Evolutionary conservation across 64 coral and sea anemone genomes (phyloP), one percentile per base, ranked within the genome.

Genomic region (Anthopleura sola): DNA sequence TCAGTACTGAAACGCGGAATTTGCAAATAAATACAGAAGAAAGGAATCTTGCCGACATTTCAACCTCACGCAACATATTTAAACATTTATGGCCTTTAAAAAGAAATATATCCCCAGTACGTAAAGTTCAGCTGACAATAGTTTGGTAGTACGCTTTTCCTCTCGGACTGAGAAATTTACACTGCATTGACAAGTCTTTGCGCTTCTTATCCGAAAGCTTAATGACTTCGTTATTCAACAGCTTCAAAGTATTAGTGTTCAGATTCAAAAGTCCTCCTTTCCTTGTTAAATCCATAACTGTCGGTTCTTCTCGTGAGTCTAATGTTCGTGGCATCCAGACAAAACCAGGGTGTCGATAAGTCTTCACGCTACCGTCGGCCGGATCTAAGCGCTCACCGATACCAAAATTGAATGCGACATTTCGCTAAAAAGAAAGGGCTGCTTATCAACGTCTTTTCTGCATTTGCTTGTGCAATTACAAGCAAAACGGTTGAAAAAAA

Each of bases 241-340:
- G 28, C 20, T 47, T 68, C 28, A 86, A 86, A 38, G 29, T 36
- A 13, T 33, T 54, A 15, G 21, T 77, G 34, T 55, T 55, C 85
- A 87, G 37, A 48, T 37, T 37, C 37, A 56, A 48, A 56, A 24
- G 21, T 75, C 18, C 7, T 23, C 51, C 18, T 21, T 62, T 37
- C 15, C 23, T 50, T 75, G 36, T 54, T 8, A 78, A 87, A 78
- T 87, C 85, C 20, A 87, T 38, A 33, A 54, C 85, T 18, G 85
- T 87, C 2, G 85, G 85, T 53, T 88, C 87, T 66, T 88, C 87
- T 14, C 3, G 39, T 5, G 87, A 55, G 68, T 88, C 10, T 1
- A 88, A 53, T 21, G 87, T 82, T 88, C 58, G 81, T 88, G 77
- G 81, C 60, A 84, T 76, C 88, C 88, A 90, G 2, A 90, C 88